Percentiles rank a stretch among this genome's conserved stretches.
Evolutionary conservation across 2,888 invertebrate species (phyloP).

Genomic region (Apocheima hispidaria): DNA sequence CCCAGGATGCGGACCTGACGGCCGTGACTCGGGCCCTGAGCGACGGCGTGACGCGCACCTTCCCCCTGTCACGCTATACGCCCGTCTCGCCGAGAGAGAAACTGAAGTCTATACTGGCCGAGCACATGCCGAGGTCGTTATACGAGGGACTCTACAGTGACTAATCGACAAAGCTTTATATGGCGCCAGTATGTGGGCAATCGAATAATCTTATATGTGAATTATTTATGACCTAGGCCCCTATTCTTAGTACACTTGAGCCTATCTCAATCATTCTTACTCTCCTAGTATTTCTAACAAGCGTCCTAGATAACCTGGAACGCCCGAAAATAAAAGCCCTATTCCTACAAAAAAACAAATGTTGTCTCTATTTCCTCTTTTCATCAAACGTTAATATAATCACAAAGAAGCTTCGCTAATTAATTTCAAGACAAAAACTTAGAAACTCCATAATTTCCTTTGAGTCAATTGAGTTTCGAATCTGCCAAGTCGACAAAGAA

Average conservation of each 20-base stretch:
- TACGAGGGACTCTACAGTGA: slow-evolving; percentile 91
- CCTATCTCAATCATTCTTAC: not conserved
- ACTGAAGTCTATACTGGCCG: slow-evolving; percentile 92
- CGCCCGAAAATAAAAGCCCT: not conserved
- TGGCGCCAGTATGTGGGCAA: not conserved
- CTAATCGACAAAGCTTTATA: slow-evolving; percentile 55
- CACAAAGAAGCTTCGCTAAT: slow-evolving; percentile 6
- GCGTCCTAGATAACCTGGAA: not conserved
- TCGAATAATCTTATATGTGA: too few relatives aligned
- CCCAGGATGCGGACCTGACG: slow-evolving; percentile 90
- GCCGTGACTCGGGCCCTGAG: slow-evolving; percentile 91
- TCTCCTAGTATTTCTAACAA: not conserved
- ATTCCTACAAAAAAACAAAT: not conserved
- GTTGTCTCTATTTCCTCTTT: not conserved
- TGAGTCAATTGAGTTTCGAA: slow-evolving; percentile 1
- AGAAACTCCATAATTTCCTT: slow-evolving; percentile 1
- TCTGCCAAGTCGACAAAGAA: not conserved
- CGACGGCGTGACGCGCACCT: slow-evolving; percentile 92
- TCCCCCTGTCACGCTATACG: slow-evolving; percentile 93
- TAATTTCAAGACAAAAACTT: not conserved
- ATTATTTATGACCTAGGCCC: not conserved
- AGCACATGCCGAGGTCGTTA: slow-evolving; percentile 92
- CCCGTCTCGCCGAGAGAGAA: slow-evolving; percentile 93
- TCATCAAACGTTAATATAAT: not conserved
- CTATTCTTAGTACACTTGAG: not conserved